Evolutionary conservation across 2,888 invertebrate species (phyloP), one percentile per base, ranked within the genome.

Genomic region (Chymomyza fuscimana): DNA sequence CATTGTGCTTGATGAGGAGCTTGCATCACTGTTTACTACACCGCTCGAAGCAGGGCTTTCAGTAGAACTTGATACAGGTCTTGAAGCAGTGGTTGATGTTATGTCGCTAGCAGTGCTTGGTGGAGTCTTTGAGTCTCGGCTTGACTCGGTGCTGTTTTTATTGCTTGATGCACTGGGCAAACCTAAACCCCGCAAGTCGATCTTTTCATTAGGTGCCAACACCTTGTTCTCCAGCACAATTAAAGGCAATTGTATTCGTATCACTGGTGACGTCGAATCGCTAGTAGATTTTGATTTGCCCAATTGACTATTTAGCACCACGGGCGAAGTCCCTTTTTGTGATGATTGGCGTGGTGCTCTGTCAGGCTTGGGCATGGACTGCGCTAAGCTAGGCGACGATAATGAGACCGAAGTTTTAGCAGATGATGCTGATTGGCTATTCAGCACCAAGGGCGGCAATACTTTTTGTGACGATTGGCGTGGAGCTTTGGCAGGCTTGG

Each of bases 171-270:
- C 10, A 2, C 72, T 78, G 4, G 86, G 83, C 25, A 89, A 76
- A 7, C 77, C 69, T 29, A 89, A 58, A 4, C 62, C 80, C 1
- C 78, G 79, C 5, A 90, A 36, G 74, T 92, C 89, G 5, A 91
- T 91, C 77, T 90, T 90, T 67, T 91, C 92, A 32, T 88, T 78
- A 7, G 89, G 89, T 0, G 90, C 81, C 16, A 91, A 69, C 1
- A 92, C 86, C 73, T 91, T 91, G 54, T 91, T 89, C 52, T 92
- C 91, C 64, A 91, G 74, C 29, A 91, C 91, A 78, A 89, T 86
- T 1, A 90, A 71, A 7, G 76, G 82, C 36, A 69, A 65, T 9
- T 74, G 63, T 40, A 0, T 66, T 51, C 9, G 63, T 66, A 22
- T 63, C 66, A 22, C 29, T n/a, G n/a, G 12, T 61, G 63, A 7